Evolutionary conservation across 2,888 invertebrate species (phyloP).

Genomic region (Diaphora mendica): DNA sequence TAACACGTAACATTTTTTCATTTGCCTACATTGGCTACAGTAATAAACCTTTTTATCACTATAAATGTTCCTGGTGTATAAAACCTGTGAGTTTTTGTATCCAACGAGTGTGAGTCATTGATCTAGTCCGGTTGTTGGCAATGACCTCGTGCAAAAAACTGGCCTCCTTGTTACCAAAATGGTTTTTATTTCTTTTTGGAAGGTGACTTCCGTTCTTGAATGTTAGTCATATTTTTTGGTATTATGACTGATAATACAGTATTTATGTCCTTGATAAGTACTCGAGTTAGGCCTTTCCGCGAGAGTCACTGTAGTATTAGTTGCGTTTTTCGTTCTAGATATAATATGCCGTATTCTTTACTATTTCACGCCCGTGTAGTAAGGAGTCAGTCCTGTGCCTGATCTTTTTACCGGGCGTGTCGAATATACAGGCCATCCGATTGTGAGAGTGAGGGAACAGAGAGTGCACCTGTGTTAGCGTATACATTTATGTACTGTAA

Average conservation of each 20-base stretch:
- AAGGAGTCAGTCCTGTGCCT: too few species aligned
- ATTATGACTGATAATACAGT: not conserved
- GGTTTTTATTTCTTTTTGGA: slow-evolving; percentile 12
- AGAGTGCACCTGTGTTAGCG: too few species aligned
- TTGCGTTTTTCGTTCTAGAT: not conserved
- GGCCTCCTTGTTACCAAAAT: slow-evolving; percentile 7
- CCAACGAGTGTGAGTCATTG: slow-evolving; percentile 11
- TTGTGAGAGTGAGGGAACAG: too few species aligned
- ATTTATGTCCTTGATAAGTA: not conserved
- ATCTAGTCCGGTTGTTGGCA: slow-evolving; percentile 18
- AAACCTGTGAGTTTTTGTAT: slow-evolving; percentile 3
- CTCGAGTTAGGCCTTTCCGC: not conserved
- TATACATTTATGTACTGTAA: too few species aligned
- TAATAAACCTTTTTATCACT: not conserved
- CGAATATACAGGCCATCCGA: too few species aligned
- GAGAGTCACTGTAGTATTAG: too few species aligned
- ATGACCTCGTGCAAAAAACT: slow-evolving; percentile 16
- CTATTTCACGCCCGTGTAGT: too few species aligned
- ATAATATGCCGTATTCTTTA: not conserved
- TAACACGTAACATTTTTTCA: too few species aligned
- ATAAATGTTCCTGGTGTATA: not conserved
- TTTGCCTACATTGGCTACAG: not conserved
- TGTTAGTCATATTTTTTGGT: slow-evolving; percentile 8
- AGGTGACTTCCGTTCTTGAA: slow-evolving; percentile 2
- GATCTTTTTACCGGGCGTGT: too few species aligned